Conservation (phyloP, 2,113 vertebrate species). For the Oreochromis tanganicae region DNA sequence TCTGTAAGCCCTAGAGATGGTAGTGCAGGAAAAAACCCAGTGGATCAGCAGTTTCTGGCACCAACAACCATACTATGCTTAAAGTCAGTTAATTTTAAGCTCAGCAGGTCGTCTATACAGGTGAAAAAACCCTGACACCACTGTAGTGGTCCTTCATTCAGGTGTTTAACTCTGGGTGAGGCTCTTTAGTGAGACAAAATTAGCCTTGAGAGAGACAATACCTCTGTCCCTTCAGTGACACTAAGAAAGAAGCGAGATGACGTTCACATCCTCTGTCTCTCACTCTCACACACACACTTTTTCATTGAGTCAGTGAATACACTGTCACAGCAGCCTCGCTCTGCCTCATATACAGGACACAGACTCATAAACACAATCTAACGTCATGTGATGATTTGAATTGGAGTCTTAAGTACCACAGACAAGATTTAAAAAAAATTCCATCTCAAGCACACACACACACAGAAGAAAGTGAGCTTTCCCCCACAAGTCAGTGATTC, state of each 20-base stretch:
- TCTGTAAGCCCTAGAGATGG: neutral
- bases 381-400: slow-evolving; percentile 1
- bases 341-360: slow-evolving; percentile 22
- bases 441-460: neutral
- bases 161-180: slow-evolving; percentile 10
- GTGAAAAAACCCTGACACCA: neutral
- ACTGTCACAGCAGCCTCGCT: neutral
- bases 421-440: neutral
- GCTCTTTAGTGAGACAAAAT: slow-evolving; percentile 31
- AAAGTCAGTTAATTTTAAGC: neutral
- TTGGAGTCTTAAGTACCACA: neutral
- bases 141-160: neutral
- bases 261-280: neutral
- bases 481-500: slow-evolving; percentile 13
- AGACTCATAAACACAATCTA: slow-evolving; percentile 14
- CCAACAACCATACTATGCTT: neutral
- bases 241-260: slow-evolving; percentile 34
- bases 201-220: slow-evolving; percentile 32
- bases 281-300: neutral
- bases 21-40: neutral
- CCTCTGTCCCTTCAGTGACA: slow-evolving; percentile 38
- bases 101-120: neutral
- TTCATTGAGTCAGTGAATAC: slow-evolving; percentile 10
- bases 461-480: neutral
- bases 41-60: neutral